Conservation (phyloP, 2,888 invertebrate genomes). For the Monopis laevigella region DNA sequence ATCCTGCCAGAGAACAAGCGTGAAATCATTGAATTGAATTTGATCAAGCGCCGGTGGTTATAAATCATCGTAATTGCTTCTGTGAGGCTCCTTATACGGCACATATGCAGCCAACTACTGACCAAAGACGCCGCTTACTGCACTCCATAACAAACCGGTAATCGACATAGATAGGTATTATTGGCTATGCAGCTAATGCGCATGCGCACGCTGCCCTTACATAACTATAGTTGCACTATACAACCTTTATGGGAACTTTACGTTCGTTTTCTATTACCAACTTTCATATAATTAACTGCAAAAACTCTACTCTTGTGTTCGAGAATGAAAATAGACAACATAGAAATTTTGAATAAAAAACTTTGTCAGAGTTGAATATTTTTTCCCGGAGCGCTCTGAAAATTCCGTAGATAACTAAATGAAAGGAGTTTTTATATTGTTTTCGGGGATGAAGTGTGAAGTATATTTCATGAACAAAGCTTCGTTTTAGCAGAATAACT, state of each 20-base stretch:
- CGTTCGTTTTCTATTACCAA: slow-evolving; percentile 6
- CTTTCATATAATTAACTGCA: too few species aligned
- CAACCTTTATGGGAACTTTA: slow-evolving; percentile 4
- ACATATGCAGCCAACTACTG: slow-evolving; percentile 12
- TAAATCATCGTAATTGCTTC: slow-evolving; percentile 29
- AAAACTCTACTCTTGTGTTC: too few species aligned
- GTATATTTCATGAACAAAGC: slow-evolving; percentile 10
- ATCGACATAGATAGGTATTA: slow-evolving; percentile 19
- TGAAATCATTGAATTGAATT: slow-evolving; percentile 26
- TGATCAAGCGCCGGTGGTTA: slow-evolving; percentile 14
- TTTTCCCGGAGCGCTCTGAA: not conserved
- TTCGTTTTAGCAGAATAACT: slow-evolving; percentile 9
- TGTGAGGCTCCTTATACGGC: slow-evolving; percentile 33
- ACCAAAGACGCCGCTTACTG: slow-evolving; percentile 7
- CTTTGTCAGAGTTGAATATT: not conserved
- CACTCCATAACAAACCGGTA: slow-evolving; percentile 19
- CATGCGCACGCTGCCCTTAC: slow-evolving; percentile 1
- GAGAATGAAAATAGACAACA: too few species aligned
- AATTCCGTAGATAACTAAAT: slow-evolving; percentile 10
- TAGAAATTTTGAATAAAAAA: not conserved
- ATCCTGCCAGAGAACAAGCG: slow-evolving; percentile 13
- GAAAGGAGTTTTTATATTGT: slow-evolving; percentile 11
- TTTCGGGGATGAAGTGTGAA: slow-evolving; percentile 4
- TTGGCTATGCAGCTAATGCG: slow-evolving; percentile 14
- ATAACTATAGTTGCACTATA: not conserved